phyloP scores from a whole-genome alignment of 1,140 invertebrate genomes.

The Listronotus oregonensis region DNA sequence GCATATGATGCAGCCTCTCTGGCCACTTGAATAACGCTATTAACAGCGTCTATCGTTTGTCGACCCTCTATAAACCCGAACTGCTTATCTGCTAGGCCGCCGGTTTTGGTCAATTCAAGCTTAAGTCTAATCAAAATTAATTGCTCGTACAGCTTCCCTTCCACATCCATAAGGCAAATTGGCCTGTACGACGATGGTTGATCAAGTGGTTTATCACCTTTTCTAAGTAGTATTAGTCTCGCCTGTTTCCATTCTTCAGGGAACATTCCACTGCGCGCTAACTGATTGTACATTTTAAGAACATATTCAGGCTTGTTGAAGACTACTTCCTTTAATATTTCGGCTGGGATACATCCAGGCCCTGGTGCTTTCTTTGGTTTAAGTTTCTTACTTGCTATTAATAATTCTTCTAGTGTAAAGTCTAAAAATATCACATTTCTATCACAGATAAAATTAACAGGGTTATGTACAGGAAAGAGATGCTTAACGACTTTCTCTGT shows the following conservation, averaged over 20 bases:
- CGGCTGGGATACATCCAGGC: not conserved
- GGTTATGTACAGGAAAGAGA: not conserved
- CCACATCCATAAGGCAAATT: not conserved
- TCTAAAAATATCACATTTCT: not conserved
- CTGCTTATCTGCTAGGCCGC: not conserved
- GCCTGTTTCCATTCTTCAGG: not conserved
- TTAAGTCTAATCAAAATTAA: not conserved
- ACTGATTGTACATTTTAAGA: not conserved
- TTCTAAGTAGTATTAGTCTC: not conserved
- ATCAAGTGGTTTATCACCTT: not conserved
- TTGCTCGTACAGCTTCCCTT: too few species aligned
- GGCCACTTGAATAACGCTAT: not conserved
- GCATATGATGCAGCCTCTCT: not conserved
- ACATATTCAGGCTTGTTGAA: not conserved
- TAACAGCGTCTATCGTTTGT: not conserved
- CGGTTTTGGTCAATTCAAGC: not conserved
- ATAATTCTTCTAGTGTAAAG: not conserved
- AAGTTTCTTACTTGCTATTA: not conserved
- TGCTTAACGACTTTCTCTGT: not conserved
- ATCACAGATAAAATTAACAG: not conserved
- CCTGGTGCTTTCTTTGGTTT: not conserved
- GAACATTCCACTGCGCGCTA: not conserved
- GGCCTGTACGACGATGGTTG: not conserved
- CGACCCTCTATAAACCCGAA: not conserved
- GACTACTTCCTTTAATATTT: not conserved